Base-by-base conservation (phyloP, 2,113 vertebrate genomes). In the Coptodon bakossiorum region DNA sequence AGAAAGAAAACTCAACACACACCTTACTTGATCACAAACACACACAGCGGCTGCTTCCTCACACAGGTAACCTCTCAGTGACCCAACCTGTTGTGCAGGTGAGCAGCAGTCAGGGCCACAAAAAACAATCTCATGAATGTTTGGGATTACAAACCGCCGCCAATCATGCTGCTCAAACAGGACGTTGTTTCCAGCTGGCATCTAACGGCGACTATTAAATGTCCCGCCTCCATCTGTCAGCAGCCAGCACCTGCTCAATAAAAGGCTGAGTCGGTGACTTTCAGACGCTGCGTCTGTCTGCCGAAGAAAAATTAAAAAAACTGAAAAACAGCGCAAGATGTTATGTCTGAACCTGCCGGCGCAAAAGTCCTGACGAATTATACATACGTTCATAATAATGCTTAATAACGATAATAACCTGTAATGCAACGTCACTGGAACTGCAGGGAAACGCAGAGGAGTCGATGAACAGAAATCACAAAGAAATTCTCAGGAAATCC, bases 81-180 rank as follows among this genome's bases (percentile, higher is more conserved):
- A 56, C 27, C 82, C 45, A 81, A 93, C 89, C 87, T 85, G 90
- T 88, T 19, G 3, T 53, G 11, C 86, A 79, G 82, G 90, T 82
- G 68, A 87, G 86, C 82, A 81, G 71, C 9, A 22, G 71, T 17
- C 63, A 53, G 36, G 78, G 89, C 89, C 43, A 89, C 24, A 92
- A 84, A 90, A 90, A 90, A n/a, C 59, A 91, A 92, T 90, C 88
- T 92, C 11, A 88, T 38, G n/a, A 43, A 40, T 96, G 89, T 95
- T 93, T 94, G 82, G 68, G 87, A 83, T 90, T 38, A 93, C 86
- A 95, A 91, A 95, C 90, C 81, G 73, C 61, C 48, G 63, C 80
- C 63, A 56, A 54, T 89, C 78, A 54, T 71, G 12, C 50, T 19
- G n/a, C 80, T 56, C 78, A 52, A 31, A 86, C 63, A 38, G 50